phyloP scores from a whole-genome alignment of 2,797 vertebrate genomes.

The Danio aesculapii region DNA sequence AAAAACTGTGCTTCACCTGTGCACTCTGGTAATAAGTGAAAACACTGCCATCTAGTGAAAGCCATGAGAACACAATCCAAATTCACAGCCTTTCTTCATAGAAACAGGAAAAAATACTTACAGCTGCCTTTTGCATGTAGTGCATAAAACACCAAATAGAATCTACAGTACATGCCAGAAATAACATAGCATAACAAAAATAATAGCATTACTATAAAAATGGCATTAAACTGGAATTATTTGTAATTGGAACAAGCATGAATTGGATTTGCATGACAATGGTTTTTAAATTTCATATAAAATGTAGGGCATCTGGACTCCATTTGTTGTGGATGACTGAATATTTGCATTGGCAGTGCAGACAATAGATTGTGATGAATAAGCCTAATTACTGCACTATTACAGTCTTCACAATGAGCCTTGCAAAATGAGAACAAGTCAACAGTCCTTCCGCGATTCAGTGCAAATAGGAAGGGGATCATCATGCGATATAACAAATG shows the following conservation, averaged over 20 bases:
- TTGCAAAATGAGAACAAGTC: constrained; percentile 9
- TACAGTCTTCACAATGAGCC: constrained; percentile 12
- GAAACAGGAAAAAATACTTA: not conserved
- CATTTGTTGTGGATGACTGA: constrained; percentile 26
- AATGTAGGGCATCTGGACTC: constrained; percentile 23
- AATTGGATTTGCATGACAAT: constrained; percentile 24
- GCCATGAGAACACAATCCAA: not conserved
- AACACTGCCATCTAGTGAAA: constrained; percentile 66
- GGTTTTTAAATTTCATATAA: constrained; percentile 1
- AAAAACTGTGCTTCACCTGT: not conserved
- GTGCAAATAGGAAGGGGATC: not conserved
- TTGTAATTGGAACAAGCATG: constrained; percentile 7
- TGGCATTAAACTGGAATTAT: not conserved
- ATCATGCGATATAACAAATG: constrained; percentile 5
- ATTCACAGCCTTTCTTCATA: not conserved
- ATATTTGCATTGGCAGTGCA: constrained; percentile 12
- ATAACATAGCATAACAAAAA: not conserved
- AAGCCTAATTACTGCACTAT: constrained; percentile 24
- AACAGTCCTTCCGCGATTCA: not conserved
- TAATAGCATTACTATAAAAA: not conserved
- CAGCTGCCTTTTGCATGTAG: not conserved
- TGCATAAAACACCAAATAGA: not conserved
- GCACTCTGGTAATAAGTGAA: constrained; percentile 47
- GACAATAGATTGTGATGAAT: constrained; percentile 13
- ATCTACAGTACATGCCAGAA: not conserved